Evolutionary conservation across 2,797 vertebrate genomes (phyloP).

Genomic region (Danio choprae): DNA sequence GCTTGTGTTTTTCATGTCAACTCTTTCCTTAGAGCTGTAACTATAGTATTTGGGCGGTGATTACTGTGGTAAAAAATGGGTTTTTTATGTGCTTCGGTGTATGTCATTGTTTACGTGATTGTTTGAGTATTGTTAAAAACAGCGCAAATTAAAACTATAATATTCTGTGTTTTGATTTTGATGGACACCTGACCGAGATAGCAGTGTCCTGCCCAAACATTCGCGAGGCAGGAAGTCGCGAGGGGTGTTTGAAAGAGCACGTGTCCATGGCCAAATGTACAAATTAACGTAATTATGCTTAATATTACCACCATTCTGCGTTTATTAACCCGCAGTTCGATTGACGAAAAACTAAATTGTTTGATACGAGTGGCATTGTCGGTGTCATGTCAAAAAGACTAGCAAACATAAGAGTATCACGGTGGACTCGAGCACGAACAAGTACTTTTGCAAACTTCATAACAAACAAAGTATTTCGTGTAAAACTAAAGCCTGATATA

Average conservation of each 20-base stretch:
- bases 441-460: constrained; percentile 23
- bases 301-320: background rate
- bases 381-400: background rate
- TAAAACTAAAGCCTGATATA: background rate
- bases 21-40: background rate
- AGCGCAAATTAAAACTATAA: background rate
- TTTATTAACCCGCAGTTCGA: background rate
- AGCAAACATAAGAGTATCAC: background rate
- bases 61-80: background rate
- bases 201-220: constrained; percentile 15
- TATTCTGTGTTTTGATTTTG: background rate
- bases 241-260: constrained; percentile 2
- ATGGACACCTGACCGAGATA: constrained; percentile 21
- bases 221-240: constrained; percentile 44
- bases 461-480: background rate
- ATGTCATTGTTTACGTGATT: too few species aligned
- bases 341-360: background rate
- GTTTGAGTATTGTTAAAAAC: background rate
- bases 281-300: background rate
- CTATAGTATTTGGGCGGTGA: too few species aligned
- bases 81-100: background rate
- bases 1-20: background rate
- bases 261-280: constrained; percentile 10
- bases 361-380: background rate
- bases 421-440: constrained; percentile 1